A percentile compares a stretch with the other conserved stretches of the same genome.
These are phyloP conservation scores for Gymnosoma rotundatum DNA, from an alignment of 2,888 invertebrate genomes.

Conservation along the genomic window DNA sequence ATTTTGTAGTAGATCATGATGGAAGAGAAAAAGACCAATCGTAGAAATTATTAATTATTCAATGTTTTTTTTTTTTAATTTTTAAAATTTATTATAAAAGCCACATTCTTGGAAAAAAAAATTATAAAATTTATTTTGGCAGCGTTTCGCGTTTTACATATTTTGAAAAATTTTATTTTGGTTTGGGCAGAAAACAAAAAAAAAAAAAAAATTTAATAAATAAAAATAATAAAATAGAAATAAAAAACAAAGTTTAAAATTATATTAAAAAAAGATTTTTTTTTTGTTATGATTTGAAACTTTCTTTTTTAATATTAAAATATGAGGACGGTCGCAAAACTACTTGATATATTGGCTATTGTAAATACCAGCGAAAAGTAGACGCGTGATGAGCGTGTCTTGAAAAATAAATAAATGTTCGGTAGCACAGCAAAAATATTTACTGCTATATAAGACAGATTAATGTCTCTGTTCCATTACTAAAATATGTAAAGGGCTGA, in stretches of 20 bases:
- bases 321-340: no score
- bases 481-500: no score
- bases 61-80: conserved; percentile 20
- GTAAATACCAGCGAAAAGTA: no score
- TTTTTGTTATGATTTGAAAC: no score
- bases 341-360: no score
- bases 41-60: conserved; percentile 72
- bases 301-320: no score
- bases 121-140: background rate
- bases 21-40: conserved; percentile 77
- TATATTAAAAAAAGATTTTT: background rate
- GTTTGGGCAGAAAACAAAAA: conserved; percentile 19
- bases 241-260: background rate
- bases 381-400: no score
- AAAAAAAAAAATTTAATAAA: background rate
- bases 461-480: no score
- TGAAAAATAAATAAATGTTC: no score
- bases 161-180: conserved; percentile 3
- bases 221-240: background rate
- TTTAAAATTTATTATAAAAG: conserved; percentile 25
- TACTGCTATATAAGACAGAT: no score
- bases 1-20: conserved; percentile 66
- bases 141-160: conserved; percentile 10
- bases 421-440: no score
- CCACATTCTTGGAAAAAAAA: conserved; percentile 6